A percentile compares a stretch with the other conserved stretches of the same genome.
These are phyloP conservation scores for Drosophila leonis DNA, from an alignment of 2,888 invertebrate genomes.

Conservation along the genomic window DNA sequence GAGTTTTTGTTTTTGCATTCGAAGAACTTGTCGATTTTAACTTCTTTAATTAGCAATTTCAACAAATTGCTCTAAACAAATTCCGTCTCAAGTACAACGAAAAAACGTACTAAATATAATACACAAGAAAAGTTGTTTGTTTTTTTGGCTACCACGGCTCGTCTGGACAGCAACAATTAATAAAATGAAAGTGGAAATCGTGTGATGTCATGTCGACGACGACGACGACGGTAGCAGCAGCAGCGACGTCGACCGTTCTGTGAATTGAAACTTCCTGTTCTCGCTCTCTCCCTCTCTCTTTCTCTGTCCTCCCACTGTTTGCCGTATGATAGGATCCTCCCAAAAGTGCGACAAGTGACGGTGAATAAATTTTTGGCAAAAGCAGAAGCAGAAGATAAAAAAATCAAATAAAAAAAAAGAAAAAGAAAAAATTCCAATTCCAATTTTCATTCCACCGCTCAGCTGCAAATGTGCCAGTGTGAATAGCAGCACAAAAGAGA, in stretches of 20 bases:
- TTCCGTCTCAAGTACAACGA: constrained; percentile 70
- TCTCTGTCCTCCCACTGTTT: constrained; percentile 20
- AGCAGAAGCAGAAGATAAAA: constrained; percentile 18
- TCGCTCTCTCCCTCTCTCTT: constrained; percentile 28
- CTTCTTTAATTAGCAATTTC: constrained; percentile 51
- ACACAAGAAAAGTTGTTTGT: background rate
- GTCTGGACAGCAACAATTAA: constrained; percentile 50
- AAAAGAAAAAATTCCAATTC: constrained; percentile 42
- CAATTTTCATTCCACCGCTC: constrained; percentile 59
- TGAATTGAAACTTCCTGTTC: constrained; percentile 76
- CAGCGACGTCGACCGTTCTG: constrained; percentile 66
- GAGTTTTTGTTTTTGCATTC: constrained; percentile 73
- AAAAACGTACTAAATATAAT: constrained; percentile 45
- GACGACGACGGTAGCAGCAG: constrained; percentile 33
- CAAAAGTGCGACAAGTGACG: constrained; percentile 46
- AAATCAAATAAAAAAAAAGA: background rate
- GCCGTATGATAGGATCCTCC: constrained; percentile 37
- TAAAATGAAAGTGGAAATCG: constrained; percentile 70
- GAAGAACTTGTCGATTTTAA: constrained; percentile 45
- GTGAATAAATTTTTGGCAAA: constrained; percentile 27
- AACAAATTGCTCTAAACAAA: constrained; percentile 43
- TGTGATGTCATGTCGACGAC: constrained; percentile 69
- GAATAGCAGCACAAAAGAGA: constrained; percentile 72
- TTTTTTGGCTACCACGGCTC: constrained; percentile 19
- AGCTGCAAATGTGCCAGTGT: constrained; percentile 55